Percentiles rank a stretch among this genome's conserved stretches.
Evolutionary conservation across 2,113 vertebrate species (phyloP).

Genomic region (Tupaia tana): DNA sequence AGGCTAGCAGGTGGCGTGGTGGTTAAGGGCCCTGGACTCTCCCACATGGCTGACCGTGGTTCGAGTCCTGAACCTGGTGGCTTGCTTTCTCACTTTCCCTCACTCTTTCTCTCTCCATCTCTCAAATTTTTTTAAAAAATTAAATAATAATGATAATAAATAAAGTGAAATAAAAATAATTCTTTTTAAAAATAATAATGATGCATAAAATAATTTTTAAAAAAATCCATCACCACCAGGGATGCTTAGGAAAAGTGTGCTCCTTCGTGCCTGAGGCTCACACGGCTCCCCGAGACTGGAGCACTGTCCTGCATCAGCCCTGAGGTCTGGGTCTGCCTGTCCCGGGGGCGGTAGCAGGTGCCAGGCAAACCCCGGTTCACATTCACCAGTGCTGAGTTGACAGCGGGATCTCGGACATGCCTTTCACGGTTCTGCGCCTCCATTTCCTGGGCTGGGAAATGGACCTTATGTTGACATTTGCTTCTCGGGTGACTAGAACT

Average conservation of each 20-base stretch:
- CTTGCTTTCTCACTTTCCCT: too few relatives aligned
- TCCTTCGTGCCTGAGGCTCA: background rate
- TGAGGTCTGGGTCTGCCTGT: fast-evolving
- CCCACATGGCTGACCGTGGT: too few relatives aligned
- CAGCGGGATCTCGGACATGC: background rate
- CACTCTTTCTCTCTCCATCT: too few relatives aligned
- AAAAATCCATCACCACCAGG: background rate
- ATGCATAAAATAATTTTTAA: too few relatives aligned
- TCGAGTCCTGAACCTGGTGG: too few relatives aligned
- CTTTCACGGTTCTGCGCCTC: fast-evolving
- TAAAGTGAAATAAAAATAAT: too few relatives aligned
- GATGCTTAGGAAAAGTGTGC: background rate
- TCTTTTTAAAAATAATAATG: too few relatives aligned
- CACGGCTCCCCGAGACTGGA: fast-evolving
- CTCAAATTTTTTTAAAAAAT: too few relatives aligned
- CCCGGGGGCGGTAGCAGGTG: background rate
- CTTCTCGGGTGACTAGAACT: background rate
- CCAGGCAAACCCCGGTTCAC: background rate
- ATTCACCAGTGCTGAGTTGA: background rate
- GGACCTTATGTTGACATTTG: too few relatives aligned
- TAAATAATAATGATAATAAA: too few relatives aligned
- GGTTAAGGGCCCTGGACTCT: too few relatives aligned
- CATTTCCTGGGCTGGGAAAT: background rate
- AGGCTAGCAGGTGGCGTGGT: too few relatives aligned
- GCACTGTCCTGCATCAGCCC: fast-evolving